Base-by-base conservation (phyloP, 2,888 invertebrate species). In the Alviniconcha strummeri region DNA sequence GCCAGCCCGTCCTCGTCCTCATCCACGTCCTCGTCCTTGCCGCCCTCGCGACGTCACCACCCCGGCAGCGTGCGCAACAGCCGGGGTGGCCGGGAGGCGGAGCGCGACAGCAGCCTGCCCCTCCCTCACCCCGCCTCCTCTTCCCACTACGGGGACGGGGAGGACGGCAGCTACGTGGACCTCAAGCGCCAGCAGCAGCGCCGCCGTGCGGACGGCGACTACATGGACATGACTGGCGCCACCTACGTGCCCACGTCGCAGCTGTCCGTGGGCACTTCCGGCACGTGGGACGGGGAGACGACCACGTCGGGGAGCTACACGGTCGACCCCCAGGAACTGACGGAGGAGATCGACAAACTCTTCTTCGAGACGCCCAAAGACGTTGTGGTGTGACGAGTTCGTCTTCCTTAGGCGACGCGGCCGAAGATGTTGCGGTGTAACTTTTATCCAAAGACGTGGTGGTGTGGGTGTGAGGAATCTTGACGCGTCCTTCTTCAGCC, bases 221-320 rank as follows among this genome's bases (percentile, higher is more conserved):
- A 86, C 78, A 83, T 85, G 84, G 87, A 85, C 84, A 85, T 86
- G 86, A 81, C 71, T 19, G 80, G 80, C 13, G 55, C 60, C 76
- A 78, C 85, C 71, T 84, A 82, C 67, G 76, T 64, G 57, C 77
- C 84, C 1, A 72, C 82, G 7, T 83, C 86, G 2, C 82, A 77
- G 56, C 64, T 75, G 8, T 82, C 77, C 19, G 17, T 17, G 36
- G 69, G 19, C 76, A 79, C 85, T 17, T 77, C 83, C 36, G 85
- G 54, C 15, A 79, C 83, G 64, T 88, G 86, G 86, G 87, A 87
- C 56, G 85, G 83, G 7, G 87, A 86, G 78, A 88, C 87, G 0
- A 87, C 87, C 9, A 88, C 88, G 13, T 88, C 88, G 19, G 88
- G 88, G 13, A 88, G 88, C 71, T 88, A 88, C 72, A 84, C 86